These are phyloP conservation scores for Gallirallus australis DNA, from an alignment of 2,797 vertebrate genomes.

Conservation along the genomic window DNA sequence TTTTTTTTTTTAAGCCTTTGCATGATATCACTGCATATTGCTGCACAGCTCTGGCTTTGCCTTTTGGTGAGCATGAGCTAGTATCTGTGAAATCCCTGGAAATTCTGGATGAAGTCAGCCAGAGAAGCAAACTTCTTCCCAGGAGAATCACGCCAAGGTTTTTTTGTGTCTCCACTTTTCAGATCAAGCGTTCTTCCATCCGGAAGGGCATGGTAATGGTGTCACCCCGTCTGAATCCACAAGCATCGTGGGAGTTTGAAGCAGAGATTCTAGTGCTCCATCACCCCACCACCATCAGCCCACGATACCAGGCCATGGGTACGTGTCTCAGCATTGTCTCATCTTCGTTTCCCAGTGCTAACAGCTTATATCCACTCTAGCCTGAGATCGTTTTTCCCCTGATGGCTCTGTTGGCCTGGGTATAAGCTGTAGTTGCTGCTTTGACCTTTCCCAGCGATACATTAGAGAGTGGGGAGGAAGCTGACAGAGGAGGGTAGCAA, in stretches of 20 bases:
- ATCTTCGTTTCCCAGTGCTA: neutral
- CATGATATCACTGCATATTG: neutral
- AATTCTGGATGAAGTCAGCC: neutral
- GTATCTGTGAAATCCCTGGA: neutral
- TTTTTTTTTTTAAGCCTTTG: slow-evolving; percentile 22
- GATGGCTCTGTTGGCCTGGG: neutral
- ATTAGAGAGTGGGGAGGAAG: neutral
- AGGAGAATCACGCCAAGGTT: neutral
- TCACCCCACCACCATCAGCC: slow-evolving; percentile 95
- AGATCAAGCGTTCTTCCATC: slow-evolving; percentile 97
- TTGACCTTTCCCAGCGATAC: neutral
- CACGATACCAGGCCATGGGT: slow-evolving; percentile 98
- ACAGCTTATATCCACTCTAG: neutral
- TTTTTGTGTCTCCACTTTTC: slow-evolving; percentile 27
- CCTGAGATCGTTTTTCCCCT: neutral
- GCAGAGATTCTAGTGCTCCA: slow-evolving; percentile 95
- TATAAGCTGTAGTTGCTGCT: neutral
- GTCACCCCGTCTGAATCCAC: slow-evolving; percentile 91
- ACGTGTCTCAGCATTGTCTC: neutral
- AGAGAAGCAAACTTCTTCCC: neutral
- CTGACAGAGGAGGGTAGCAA: neutral
- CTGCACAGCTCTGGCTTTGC: neutral
- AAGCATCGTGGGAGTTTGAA: slow-evolving; percentile 97
- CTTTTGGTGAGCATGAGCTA: neutral
- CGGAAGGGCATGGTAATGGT: slow-evolving; percentile 99